These are phyloP conservation scores for Labeo calbasu DNA, from an alignment of 2,797 vertebrate species.

Conservation along the genomic window DNA sequence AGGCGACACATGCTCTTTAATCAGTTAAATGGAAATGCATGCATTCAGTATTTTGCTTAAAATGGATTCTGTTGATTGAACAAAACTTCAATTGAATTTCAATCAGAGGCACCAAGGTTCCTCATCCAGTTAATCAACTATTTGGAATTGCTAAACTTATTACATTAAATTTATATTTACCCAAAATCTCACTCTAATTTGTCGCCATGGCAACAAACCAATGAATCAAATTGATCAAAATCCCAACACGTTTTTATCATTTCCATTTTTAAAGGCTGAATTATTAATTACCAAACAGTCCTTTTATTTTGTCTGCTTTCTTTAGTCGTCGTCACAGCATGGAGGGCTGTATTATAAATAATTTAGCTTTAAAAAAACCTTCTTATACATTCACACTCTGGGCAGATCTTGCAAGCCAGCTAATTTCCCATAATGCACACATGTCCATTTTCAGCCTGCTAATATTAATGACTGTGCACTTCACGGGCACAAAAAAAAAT, in stretches of 20 bases:
- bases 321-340: conserved; percentile 39
- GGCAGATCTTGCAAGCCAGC: not conserved
- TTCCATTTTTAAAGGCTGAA: conserved; percentile 51
- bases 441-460: conserved; percentile 11
- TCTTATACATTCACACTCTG: not conserved
- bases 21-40: conserved; percentile 23
- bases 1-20: conserved; percentile 16
- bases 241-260: conserved; percentile 34
- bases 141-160: conserved; percentile 27
- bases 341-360: conserved; percentile 17
- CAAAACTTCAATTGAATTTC: conserved; percentile 39
- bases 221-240: conserved; percentile 49
- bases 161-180: conserved; percentile 39
- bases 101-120: conserved; percentile 29
- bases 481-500: not conserved
- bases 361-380: not conserved
- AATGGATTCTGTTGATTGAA: conserved; percentile 47
- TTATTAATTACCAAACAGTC: conserved; percentile 61
- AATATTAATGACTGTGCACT: conserved; percentile 29
- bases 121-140: conserved; percentile 50
- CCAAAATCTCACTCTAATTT: conserved; percentile 35
- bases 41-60: conserved; percentile 34
- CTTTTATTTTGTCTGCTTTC: conserved; percentile 41
- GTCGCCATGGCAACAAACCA: conserved; percentile 37
- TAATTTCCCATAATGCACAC: conserved; percentile 1